Base-by-base conservation (phyloP, 2,797 vertebrate species). In the Natrix natrix region DNA sequence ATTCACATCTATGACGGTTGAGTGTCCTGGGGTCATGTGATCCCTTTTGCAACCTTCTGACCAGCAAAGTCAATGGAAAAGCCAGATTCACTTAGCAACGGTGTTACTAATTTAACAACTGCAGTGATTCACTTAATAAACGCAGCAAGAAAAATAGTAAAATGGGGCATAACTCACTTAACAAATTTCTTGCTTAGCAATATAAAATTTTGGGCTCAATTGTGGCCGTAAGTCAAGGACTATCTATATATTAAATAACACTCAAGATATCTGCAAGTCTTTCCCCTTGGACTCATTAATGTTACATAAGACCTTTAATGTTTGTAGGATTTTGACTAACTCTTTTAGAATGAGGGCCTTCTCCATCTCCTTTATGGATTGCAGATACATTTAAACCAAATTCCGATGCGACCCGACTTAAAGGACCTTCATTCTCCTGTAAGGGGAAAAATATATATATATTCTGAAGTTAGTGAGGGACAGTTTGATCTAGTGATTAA, bases 331-430 rank as follows among this genome's bases (percentile, higher is more conserved):
- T 95, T 93, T 11, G 12, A 97, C 95, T 94, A 95, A 99, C 98
- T 98, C 97, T 98, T 93, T 92, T 98, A 90, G 95, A 95, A 0
- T 78, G 94, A 78, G 86, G 26, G 0, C 94, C 93, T 24, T 98
- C 98, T 87, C 97, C 97, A 61, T 93, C 95, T 2, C 94, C 96
- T 96, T 91, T 98, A 94, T 92, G 95, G 92, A 99, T 94, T 88
- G 98, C 96, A 13, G 98, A 98, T 93, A 99, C 96, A 54, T 95
- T 99, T 94, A 99, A 98, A 89, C 98, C 98, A 55, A 99, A 98
- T 4, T 98, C 98, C 11, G 96, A 91, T 0, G 92, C 96, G 52
- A 98, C 98, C 10, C 86, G 22, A 26, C 93, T 59, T 90, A 94
- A 89, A 59, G 94, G 60, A 1, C 2, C 92, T 37, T 94, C 97